Conservation (phyloP, 2,113 vertebrate genomes). For the Siniperca chuatsi region DNA sequence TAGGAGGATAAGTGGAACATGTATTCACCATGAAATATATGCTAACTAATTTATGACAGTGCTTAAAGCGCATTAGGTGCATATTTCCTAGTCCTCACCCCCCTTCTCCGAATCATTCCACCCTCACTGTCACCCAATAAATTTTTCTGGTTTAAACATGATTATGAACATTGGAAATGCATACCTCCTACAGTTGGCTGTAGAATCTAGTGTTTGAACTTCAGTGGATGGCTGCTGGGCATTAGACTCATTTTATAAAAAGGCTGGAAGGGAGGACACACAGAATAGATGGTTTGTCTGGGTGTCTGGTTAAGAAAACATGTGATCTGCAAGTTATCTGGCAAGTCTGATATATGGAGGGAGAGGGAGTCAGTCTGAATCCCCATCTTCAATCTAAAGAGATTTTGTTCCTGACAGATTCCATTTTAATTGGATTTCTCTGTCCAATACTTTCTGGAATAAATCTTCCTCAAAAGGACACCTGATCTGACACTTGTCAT, state of each 20-base stretch:
- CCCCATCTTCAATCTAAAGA: constrained; percentile 56
- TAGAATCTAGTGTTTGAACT: constrained; percentile 37
- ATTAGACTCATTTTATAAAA: constrained; percentile 22
- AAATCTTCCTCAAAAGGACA: constrained; percentile 70
- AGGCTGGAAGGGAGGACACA: constrained; percentile 31
- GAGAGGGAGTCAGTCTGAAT: constrained; percentile 35
- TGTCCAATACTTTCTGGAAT: constrained; percentile 58
- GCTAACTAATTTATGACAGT: constrained; percentile 62
- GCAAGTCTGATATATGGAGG: constrained; percentile 32
- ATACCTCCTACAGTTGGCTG: constrained; percentile 35
- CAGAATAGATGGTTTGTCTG: constrained; percentile 63
- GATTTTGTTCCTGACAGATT: constrained; percentile 62
- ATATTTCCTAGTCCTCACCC: constrained; percentile 34
- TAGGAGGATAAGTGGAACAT: constrained; percentile 5
- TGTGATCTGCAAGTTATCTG: constrained; percentile 68
- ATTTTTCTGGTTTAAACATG: constrained; percentile 57
- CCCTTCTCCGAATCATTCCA: neutral
- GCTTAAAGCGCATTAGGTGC: constrained; percentile 59
- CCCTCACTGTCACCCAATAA: constrained; percentile 31
- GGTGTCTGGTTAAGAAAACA: constrained; percentile 50
- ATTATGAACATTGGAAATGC: constrained; percentile 49
- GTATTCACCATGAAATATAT: constrained; percentile 61
- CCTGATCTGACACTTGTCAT: constrained; percentile 65
- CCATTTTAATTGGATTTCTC: constrained; percentile 75
- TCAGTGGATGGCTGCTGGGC: constrained; percentile 8